phyloP scores from a whole-genome alignment of 2,797 vertebrate genomes.

The Hoplostethus mediterraneus region DNA sequence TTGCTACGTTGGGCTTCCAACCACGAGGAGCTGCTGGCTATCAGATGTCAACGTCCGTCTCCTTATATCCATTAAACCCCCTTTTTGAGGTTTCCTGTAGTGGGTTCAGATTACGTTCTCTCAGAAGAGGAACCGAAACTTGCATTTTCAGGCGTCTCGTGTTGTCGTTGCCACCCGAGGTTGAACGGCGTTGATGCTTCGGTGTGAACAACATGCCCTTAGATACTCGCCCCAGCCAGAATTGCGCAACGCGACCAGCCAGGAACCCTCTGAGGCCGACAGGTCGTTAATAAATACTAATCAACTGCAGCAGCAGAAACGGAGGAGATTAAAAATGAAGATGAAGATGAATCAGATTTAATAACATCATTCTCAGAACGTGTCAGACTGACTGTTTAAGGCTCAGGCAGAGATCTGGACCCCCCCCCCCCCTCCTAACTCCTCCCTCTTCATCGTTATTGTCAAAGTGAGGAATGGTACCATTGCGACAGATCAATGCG shows the following conservation, averaged over 20 bases:
- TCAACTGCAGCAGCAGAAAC: constrained; percentile 29
- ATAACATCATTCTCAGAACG: constrained; percentile 30
- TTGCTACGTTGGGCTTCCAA: too few relatives aligned
- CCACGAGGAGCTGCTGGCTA: too few relatives aligned
- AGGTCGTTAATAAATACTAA: constrained; percentile 39
- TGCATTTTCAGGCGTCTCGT: too few relatives aligned
- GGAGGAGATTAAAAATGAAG: constrained; percentile 47
- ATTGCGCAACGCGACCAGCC: constrained; percentile 12
- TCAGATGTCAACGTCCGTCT: constrained; percentile 9
- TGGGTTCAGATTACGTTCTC: background rate
- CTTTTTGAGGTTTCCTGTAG: too few relatives aligned
- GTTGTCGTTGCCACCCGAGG: too few relatives aligned
- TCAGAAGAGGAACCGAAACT: too few relatives aligned
- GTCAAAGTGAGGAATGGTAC: constrained; percentile 25
- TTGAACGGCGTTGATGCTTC: constrained; percentile 1
- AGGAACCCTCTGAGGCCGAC: background rate
- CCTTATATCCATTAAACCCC: constrained; percentile 1
- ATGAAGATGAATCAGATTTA: constrained; percentile 39
- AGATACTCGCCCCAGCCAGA: constrained; percentile 10
- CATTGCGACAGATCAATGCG: constrained; percentile 48
- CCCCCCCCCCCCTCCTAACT: background rate
- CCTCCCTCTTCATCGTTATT: background rate
- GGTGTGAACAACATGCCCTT: constrained; percentile 6
- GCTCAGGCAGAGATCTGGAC: background rate
- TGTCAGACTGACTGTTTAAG: background rate